phyloP scores from a whole-genome alignment of 2,888 invertebrate genomes.

The Sinhomidia bicolor region DNA sequence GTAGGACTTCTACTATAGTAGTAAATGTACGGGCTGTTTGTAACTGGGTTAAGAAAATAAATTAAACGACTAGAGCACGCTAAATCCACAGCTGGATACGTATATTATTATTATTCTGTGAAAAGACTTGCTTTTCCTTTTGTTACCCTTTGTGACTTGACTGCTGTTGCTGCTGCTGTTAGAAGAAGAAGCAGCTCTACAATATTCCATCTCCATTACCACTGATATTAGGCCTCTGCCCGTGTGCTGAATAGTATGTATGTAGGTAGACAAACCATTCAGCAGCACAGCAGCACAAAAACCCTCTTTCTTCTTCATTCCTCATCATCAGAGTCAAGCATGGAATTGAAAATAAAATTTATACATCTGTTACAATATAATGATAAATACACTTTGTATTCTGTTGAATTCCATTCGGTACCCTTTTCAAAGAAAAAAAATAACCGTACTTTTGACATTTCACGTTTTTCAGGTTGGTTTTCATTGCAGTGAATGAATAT shows the following conservation, averaged over 20 bases:
- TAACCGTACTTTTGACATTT: too few relatives aligned
- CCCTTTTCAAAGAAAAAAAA: too few relatives aligned
- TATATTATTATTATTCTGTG: slow-evolving; percentile 64
- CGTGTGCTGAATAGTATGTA: too few relatives aligned
- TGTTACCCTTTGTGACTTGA: slow-evolving; percentile 9
- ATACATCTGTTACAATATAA: too few relatives aligned
- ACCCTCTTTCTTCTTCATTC: not conserved
- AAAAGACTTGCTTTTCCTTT: slow-evolving; percentile 50
- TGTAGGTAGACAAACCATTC: too few relatives aligned
- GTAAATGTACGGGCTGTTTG: slow-evolving; percentile 24
- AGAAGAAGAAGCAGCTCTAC: not conserved
- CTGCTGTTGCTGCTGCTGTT: not conserved
- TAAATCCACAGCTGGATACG: slow-evolving; percentile 76
- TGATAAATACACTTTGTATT: too few relatives aligned
- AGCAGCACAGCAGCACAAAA: not conserved
- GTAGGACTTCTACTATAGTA: too few relatives aligned
- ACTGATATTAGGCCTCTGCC: not conserved
- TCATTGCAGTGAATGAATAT: too few relatives aligned
- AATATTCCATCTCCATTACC: not conserved
- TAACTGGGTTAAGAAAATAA: slow-evolving; percentile 75
- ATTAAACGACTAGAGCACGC: slow-evolving; percentile 72
- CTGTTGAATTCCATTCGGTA: too few relatives aligned
- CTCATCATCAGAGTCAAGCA: slow-evolving; percentile 28
- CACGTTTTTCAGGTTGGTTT: too few relatives aligned
- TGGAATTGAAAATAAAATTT: slow-evolving; percentile 68